Conservation (phyloP, 1,140 invertebrate species). For the Drosophila pectinifera region DNA sequence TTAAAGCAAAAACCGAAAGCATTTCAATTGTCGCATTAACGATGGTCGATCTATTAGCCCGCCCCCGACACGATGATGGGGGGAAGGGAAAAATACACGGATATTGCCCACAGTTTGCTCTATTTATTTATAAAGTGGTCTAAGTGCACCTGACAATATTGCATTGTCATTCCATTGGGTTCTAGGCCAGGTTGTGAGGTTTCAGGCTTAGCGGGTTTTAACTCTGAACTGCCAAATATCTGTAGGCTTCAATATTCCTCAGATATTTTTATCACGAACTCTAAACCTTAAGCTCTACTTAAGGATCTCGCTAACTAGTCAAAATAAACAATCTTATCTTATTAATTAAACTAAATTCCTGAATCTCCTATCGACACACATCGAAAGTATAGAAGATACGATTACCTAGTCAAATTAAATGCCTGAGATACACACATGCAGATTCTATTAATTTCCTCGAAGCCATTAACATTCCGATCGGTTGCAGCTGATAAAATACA, state of each 20-base stretch:
- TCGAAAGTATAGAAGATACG: slow-evolving; percentile 26
- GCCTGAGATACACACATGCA: slow-evolving; percentile 37
- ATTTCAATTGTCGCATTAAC: slow-evolving; percentile 73
- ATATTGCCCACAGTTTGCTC: slow-evolving; percentile 8
- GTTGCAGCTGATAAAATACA: slow-evolving; percentile 27
- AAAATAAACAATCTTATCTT: neutral
- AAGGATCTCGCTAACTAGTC: neutral
- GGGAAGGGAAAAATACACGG: slow-evolving; percentile 28
- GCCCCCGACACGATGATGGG: slow-evolving; percentile 27
- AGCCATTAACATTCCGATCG: slow-evolving; percentile 45
- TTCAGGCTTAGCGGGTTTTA: neutral
- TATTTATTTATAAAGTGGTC: slow-evolving; percentile 23
- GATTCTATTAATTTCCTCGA: slow-evolving; percentile 35
- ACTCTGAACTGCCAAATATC: too few relatives aligned
- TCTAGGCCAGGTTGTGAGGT: neutral
- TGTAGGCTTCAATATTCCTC: too few relatives aligned
- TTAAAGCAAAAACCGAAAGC: slow-evolving; percentile 58
- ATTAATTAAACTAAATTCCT: slow-evolving; percentile 11
- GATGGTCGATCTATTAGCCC: slow-evolving; percentile 71
- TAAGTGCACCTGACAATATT: slow-evolving; percentile 32
- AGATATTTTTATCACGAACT: too few relatives aligned
- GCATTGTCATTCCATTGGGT: slow-evolving; percentile 19
- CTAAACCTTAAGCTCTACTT: neutral
- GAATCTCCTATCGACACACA: slow-evolving; percentile 6
- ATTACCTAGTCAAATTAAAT: slow-evolving; percentile 38